Conservation (phyloP, 2,888 invertebrate genomes). For the Pollenia angustigena region DNA sequence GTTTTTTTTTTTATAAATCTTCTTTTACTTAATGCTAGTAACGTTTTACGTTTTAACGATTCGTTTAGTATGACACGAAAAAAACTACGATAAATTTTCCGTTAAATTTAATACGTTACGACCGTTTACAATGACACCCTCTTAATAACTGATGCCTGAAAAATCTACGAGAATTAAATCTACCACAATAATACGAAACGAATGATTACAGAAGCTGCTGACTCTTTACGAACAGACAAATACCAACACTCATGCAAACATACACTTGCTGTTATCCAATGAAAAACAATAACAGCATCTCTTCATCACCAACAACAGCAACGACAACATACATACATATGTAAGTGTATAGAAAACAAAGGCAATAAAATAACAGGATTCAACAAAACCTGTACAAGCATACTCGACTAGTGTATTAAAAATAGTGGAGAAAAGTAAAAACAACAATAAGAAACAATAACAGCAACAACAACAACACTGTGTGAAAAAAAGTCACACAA, state of each 20-base stretch:
- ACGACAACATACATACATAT: background rate
- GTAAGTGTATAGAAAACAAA: slow-evolving; percentile 46
- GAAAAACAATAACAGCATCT: slow-evolving; percentile 18
- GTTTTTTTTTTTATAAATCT: background rate
- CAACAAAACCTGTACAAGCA: background rate
- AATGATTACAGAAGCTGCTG: slow-evolving; percentile 42
- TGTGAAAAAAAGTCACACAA: background rate
- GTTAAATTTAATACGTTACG: slow-evolving; percentile 23
- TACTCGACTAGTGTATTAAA: background rate
- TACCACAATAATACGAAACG: slow-evolving; percentile 11
- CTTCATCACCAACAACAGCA: slow-evolving; percentile 57
- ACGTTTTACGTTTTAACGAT: slow-evolving; percentile 34
- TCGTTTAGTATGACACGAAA: slow-evolving; percentile 10
- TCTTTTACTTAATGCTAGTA: background rate
- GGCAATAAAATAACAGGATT: slow-evolving; percentile 36
- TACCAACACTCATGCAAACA: background rate
- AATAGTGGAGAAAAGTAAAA: slow-evolving; percentile 10
- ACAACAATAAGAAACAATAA: background rate
- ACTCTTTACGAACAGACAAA: slow-evolving; percentile 16
- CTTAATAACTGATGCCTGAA: slow-evolving; percentile 69
- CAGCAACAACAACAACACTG: slow-evolving; percentile 15
- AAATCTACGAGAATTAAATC: slow-evolving; percentile 44
- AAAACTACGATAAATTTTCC: slow-evolving; percentile 8
- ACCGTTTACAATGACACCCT: slow-evolving; percentile 66
- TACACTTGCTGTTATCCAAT: too few species aligned